Percentiles rank a stretch among this genome's conserved stretches.
Conservation (phyloP, 2,797 vertebrate species). For the Silurus aristotelis region DNA sequence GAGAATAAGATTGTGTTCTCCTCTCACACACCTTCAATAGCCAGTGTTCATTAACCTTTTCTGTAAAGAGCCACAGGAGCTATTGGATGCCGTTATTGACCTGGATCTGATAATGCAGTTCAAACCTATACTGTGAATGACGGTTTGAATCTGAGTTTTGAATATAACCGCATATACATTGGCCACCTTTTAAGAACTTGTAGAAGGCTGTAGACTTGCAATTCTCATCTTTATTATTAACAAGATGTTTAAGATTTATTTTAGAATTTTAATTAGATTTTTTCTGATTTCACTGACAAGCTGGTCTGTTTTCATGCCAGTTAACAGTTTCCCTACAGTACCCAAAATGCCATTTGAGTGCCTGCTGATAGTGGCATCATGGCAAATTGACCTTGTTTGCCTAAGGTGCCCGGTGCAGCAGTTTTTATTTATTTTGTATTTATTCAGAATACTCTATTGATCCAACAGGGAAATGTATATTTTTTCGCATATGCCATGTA, state of each 20-base stretch:
- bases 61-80: background rate
- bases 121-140: background rate
- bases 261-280: background rate
- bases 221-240: background rate
- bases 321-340: background rate
- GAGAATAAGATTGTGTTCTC: background rate
- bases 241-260: background rate
- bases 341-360: background rate
- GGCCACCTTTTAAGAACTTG: background rate
- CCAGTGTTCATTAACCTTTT: slow-evolving; percentile 19
- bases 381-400: background rate
- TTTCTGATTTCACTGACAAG: background rate
- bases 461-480: too few species aligned
- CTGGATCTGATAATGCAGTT: slow-evolving; percentile 61
- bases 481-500: too few species aligned
- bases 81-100: slow-evolving; percentile 31
- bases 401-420: background rate
- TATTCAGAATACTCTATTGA: too few species aligned
- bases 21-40: background rate
- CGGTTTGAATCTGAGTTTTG: background rate
- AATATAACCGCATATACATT: background rate
- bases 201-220: background rate
- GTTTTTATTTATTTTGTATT: background rate
- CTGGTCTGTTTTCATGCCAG: background rate
- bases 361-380: background rate